A percentile compares a stretch with the other conserved stretches of the same genome.
phyloP scores from a whole-genome alignment of 2,113 vertebrate genomes.

The Aix galericulata region DNA sequence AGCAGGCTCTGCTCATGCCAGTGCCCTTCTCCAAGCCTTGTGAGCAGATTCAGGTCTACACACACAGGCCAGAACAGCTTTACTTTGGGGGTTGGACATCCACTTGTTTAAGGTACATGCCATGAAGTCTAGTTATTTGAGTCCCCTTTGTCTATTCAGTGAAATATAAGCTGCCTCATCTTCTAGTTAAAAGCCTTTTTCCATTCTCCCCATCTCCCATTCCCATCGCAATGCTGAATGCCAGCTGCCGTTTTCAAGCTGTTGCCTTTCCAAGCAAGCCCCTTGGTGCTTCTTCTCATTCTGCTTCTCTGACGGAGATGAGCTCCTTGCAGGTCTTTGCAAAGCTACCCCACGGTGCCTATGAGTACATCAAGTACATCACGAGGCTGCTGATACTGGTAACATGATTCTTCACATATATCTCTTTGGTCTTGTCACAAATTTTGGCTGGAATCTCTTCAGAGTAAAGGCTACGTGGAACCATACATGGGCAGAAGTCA shows the following conservation, averaged over 20 bases:
- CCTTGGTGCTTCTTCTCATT: background rate
- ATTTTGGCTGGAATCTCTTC: background rate
- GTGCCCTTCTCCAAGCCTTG: background rate
- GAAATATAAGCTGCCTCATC: background rate
- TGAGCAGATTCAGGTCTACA: background rate
- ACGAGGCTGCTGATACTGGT: background rate
- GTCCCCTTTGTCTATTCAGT: background rate
- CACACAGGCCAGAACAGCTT: background rate
- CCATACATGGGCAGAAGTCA: background rate
- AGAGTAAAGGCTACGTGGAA: background rate
- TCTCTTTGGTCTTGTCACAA: background rate
- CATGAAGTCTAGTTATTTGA: background rate
- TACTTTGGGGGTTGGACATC: background rate
- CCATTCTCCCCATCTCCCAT: background rate
- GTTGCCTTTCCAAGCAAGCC: background rate
- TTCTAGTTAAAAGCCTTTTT: background rate
- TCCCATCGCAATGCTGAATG: background rate
- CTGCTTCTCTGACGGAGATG: background rate
- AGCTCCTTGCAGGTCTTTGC: background rate
- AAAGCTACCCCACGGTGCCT: background rate
- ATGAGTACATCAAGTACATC: background rate
- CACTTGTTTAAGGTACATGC: background rate
- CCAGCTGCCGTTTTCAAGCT: background rate
- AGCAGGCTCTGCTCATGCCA: background rate
- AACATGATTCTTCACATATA: background rate